These are phyloP conservation scores for Lagopus muta DNA, from an alignment of 2,113 vertebrate genomes.

Conservation along the genomic window DNA sequence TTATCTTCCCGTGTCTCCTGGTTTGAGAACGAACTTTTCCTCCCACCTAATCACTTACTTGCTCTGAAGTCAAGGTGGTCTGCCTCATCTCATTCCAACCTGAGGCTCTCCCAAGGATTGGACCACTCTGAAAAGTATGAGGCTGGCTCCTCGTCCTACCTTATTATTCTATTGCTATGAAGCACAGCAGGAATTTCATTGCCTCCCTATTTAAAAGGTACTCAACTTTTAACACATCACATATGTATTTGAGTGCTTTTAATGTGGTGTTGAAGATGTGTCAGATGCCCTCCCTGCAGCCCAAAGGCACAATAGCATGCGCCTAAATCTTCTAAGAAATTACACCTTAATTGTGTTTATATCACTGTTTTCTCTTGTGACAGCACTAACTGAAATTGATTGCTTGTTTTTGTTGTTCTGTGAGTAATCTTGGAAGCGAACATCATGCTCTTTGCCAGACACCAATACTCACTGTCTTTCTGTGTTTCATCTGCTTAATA, in stretches of 20 bases:
- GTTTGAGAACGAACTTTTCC: neutral
- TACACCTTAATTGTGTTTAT: neutral
- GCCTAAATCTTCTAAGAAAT: neutral
- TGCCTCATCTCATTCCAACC: neutral
- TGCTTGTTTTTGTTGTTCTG: conserved; percentile 1
- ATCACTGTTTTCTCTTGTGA: neutral
- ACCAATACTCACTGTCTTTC: neutral
- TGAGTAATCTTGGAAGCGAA: neutral
- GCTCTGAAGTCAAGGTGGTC: neutral
- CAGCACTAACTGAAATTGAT: neutral
- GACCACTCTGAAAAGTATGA: neutral
- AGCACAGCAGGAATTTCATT: neutral
- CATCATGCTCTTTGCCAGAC: neutral
- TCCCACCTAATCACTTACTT: neutral
- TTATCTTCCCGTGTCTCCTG: neutral
- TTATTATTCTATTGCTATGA: neutral
- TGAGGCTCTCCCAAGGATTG: neutral
- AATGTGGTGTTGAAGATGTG: neutral
- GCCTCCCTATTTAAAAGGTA: neutral
- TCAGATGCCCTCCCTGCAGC: neutral
- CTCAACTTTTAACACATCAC: neutral
- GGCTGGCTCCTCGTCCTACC: neutral
- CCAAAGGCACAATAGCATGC: neutral
- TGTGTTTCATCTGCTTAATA: neutral
- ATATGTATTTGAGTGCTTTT: neutral